Conservation (phyloP, 1,140 invertebrate genomes). For the Dreissena rostriformis region DNA sequence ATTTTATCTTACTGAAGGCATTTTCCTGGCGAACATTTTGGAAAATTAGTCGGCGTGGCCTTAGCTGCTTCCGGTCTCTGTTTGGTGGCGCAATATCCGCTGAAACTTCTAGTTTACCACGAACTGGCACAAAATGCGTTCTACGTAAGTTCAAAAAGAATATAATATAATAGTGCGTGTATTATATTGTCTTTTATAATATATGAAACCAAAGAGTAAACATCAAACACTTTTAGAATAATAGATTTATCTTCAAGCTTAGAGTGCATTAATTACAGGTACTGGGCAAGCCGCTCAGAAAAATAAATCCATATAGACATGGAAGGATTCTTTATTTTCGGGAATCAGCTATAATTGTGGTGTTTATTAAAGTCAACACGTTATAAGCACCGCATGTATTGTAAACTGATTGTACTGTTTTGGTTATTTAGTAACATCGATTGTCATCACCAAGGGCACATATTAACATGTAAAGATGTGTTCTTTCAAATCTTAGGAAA, state of each 20-base stretch:
- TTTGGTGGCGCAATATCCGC: conserved; percentile 25
- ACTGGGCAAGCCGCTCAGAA: neutral
- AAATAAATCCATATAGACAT: neutral
- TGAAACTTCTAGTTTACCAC: conserved; percentile 20
- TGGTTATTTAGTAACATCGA: neutral
- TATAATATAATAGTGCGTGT: neutral
- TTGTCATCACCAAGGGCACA: neutral
- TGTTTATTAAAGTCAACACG: too few relatives aligned
- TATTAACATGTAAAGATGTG: neutral
- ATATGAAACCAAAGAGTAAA: neutral
- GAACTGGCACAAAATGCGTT: neutral
- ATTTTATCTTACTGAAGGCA: conserved; percentile 28
- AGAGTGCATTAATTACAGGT: neutral
- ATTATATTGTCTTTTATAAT: neutral
- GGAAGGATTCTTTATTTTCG: neutral
- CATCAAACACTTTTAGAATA: neutral
- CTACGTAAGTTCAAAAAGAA: conserved; percentile 26
- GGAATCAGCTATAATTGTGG: too few relatives aligned
- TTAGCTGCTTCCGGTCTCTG: conserved; percentile 3
- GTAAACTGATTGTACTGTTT: neutral
- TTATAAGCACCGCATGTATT: too few relatives aligned
- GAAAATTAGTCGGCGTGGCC: conserved; percentile 27
- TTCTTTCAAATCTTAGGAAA: neutral
- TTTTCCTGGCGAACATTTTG: conserved; percentile 50
- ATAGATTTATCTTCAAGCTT: neutral